Percentiles rank a stretch among this genome's conserved stretches.
Evolutionary conservation across 1,140 invertebrate species (phyloP).

Genomic region (Calosoma granatense): DNA sequence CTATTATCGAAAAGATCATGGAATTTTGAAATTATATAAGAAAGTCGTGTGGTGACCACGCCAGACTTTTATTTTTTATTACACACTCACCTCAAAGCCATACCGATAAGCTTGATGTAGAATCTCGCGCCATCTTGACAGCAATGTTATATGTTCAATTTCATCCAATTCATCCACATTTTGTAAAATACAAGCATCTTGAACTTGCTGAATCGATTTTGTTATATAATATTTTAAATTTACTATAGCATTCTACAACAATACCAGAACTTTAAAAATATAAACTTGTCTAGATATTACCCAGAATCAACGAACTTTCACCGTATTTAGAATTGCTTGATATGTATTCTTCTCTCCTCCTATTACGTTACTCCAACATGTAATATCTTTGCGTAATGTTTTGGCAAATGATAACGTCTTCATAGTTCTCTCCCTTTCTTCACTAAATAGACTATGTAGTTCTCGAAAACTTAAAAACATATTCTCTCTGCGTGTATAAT

Average conservation of each 20-base stretch:
- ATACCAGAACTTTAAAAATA: no score
- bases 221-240: constrained; percentile 50
- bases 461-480: constrained; percentile 63
- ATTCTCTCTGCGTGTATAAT: constrained; percentile 36
- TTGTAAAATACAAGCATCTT: constrained; percentile 42
- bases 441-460: constrained; percentile 66
- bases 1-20: no score
- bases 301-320: constrained; percentile 43
- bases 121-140: constrained; percentile 62
- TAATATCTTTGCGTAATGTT: constrained; percentile 58
- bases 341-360: constrained; percentile 38
- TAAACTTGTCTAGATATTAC: no score
- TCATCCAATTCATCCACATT: constrained; percentile 47
- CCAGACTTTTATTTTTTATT: no score
- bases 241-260: constrained; percentile 48
- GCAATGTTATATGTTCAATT: constrained; percentile 34
- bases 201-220: constrained; percentile 49
- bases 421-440: constrained; percentile 65
- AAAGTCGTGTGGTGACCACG: no score
- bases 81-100: constrained; percentile 72
- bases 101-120: constrained; percentile 79
- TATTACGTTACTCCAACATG: constrained; percentile 39
- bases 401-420: constrained; percentile 72
- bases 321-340: constrained; percentile 42
- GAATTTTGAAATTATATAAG: no score